These are phyloP conservation scores for Agonopterix arenella DNA, from an alignment of 2,888 invertebrate genomes.

Conservation along the genomic window DNA sequence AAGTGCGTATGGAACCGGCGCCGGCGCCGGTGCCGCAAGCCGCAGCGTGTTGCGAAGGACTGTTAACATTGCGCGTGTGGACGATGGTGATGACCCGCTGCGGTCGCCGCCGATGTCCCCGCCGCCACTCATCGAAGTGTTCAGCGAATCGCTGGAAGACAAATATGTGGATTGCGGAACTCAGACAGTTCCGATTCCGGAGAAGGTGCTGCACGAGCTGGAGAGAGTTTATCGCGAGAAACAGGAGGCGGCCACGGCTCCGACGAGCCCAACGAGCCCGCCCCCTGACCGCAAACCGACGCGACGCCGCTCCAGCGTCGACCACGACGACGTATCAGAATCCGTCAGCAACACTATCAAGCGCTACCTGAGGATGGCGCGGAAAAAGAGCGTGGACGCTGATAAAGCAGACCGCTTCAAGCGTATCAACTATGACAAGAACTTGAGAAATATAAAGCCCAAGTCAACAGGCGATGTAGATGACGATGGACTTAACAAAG, in stretches of 20 bases:
- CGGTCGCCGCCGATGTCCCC: conserved; percentile 73
- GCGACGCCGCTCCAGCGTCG: conserved; percentile 85
- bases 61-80: conserved; percentile 33
- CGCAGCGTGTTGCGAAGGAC: conserved; percentile 41
- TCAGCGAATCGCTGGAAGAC: conserved; percentile 77
- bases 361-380: conserved; percentile 89
- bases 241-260: conserved; percentile 55
- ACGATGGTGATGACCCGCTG: conserved; percentile 40
- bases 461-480: conserved; percentile 86
- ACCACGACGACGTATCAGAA: conserved; percentile 90
- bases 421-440: conserved; percentile 91
- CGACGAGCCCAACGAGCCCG: conserved; percentile 61
- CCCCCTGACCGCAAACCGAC: conserved; percentile 52
- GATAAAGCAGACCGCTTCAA: conserved; percentile 90
- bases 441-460: conserved; percentile 88
- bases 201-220: conserved; percentile 69
- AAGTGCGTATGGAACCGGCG: conserved; percentile 53
- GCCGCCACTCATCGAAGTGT: conserved; percentile 82
- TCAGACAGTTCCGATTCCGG: conserved; percentile 80
- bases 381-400: conserved; percentile 90
- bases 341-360: conserved; percentile 93
- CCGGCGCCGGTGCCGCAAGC: conserved; percentile 65
- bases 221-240: conserved; percentile 63
- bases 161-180: conserved; percentile 70
- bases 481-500: conserved; percentile 85